These are phyloP conservation scores for Novumbra hubbsi DNA, from an alignment of 2,797 vertebrate species.

Conservation along the genomic window DNA sequence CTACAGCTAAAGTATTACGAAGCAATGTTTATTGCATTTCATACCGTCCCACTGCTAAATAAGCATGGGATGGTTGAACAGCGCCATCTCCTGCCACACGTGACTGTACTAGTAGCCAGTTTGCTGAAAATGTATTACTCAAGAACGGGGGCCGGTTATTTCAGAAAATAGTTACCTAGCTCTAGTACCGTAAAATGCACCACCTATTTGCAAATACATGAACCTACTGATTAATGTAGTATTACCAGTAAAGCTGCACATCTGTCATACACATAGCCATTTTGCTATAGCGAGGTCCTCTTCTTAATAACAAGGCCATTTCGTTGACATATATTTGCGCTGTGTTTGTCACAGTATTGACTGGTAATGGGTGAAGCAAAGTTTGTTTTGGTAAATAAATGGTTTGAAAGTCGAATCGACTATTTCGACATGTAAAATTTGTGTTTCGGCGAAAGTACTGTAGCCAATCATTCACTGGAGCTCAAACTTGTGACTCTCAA, in stretches of 20 bases:
- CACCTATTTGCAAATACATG: not conserved
- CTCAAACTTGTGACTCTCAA: no score
- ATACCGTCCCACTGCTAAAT: not conserved
- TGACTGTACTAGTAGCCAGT: constrained; percentile 5
- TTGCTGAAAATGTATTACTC: no score
- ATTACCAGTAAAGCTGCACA: constrained; percentile 49
- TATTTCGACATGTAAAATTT: constrained; percentile 21
- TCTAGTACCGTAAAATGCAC: not conserved
- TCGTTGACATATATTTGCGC: not conserved
- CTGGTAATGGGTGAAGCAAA: not conserved
- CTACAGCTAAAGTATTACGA: not conserved
- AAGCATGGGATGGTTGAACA: not conserved
- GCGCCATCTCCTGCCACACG: constrained; percentile 49
- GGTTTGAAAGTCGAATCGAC: constrained; percentile 2
- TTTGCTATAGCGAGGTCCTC: constrained; percentile 8
- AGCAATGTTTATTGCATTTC: not conserved
- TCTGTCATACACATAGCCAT: constrained; percentile 5
- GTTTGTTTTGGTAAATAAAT: not conserved
- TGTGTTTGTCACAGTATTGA: not conserved
- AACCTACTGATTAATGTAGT: not conserved
- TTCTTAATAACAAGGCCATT: constrained; percentile 38
- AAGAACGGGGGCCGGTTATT: not conserved
- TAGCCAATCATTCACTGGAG: not conserved
- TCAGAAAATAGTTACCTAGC: not conserved
- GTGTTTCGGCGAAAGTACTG: constrained; percentile 39